A percentile compares a stretch with the other conserved stretches of the same genome.
These are phyloP conservation scores for Trichechus manatus DNA, from an alignment of 2,113 vertebrate species.

Conservation along the genomic window DNA sequence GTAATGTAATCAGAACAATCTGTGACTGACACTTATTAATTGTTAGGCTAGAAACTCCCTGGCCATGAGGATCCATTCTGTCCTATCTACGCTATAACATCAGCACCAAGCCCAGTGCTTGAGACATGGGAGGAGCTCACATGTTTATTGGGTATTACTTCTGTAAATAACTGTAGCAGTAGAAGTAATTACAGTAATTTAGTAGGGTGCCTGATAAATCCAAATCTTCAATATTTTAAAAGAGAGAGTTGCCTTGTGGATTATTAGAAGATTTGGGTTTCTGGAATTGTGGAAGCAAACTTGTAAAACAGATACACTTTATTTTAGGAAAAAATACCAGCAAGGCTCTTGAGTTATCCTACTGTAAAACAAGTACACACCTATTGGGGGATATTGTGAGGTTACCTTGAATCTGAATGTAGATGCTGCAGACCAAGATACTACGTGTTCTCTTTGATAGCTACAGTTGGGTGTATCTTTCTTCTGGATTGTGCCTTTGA, in stretches of 20 bases:
- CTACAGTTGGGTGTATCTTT: background rate
- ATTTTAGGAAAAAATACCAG: constrained; percentile 45
- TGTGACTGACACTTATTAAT: background rate
- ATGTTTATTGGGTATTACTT: background rate
- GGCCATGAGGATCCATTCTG: background rate
- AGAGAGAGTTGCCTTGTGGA: background rate
- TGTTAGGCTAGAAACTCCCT: background rate
- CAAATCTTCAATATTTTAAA: constrained; percentile 29
- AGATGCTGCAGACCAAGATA: background rate
- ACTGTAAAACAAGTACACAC: background rate
- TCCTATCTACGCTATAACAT: background rate
- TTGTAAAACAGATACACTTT: constrained; percentile 15
- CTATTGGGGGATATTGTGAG: background rate
- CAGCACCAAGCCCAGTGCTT: background rate
- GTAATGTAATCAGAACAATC: background rate
- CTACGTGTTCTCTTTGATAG: background rate
- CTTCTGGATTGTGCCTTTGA: background rate
- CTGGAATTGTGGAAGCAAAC: background rate
- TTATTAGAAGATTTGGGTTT: background rate
- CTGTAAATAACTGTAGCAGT: background rate
- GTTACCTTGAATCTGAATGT: background rate
- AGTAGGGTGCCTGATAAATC: background rate
- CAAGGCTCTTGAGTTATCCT: background rate
- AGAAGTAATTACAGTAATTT: background rate
- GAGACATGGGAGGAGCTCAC: background rate